These are phyloP conservation scores for Scaptomyza pallida DNA, from an alignment of 1,140 invertebrate genomes.

Conservation along the genomic window DNA sequence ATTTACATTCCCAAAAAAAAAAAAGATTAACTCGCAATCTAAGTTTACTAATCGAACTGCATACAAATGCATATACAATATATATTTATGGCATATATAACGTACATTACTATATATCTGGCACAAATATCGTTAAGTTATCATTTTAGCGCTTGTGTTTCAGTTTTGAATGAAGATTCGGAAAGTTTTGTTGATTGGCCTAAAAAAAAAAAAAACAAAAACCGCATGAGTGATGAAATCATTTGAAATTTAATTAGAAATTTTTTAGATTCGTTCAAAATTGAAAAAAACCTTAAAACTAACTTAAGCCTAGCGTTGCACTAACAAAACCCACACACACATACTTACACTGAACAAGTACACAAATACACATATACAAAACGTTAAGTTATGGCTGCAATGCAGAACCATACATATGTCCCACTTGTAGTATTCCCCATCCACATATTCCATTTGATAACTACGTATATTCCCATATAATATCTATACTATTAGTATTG, in stretches of 20 bases:
- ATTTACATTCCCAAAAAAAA: slow-evolving; percentile 7
- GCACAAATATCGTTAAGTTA: slow-evolving; percentile 66
- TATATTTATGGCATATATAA: slow-evolving; percentile 32
- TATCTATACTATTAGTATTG: slow-evolving; percentile 49
- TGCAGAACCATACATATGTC: slow-evolving; percentile 9
- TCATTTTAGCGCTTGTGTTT: slow-evolving; percentile 61
- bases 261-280: slow-evolving; percentile 56
- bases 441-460: slow-evolving; percentile 24
- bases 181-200: slow-evolving; percentile 58
- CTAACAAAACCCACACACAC: slow-evolving; percentile 7
- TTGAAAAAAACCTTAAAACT: slow-evolving; percentile 38
- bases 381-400: slow-evolving; percentile 20
- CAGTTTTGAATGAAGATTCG: slow-evolving; percentile 65
- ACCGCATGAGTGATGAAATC: slow-evolving; percentile 45
- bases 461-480: slow-evolving; percentile 48
- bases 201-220: slow-evolving; percentile 1
- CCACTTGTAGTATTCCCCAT: background rate
- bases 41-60: slow-evolving; percentile 24
- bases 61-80: slow-evolving; percentile 12
- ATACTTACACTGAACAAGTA: slow-evolving; percentile 1
- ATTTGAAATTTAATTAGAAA: slow-evolving; percentile 36
- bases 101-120: slow-evolving; percentile 49
- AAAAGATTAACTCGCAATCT: background rate
- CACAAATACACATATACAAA: slow-evolving; percentile 10
- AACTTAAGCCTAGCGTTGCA: slow-evolving; percentile 27